Evolutionary conservation across 1,140 invertebrate genomes (phyloP).

Genomic region (Drosophila punjabiensis): DNA sequence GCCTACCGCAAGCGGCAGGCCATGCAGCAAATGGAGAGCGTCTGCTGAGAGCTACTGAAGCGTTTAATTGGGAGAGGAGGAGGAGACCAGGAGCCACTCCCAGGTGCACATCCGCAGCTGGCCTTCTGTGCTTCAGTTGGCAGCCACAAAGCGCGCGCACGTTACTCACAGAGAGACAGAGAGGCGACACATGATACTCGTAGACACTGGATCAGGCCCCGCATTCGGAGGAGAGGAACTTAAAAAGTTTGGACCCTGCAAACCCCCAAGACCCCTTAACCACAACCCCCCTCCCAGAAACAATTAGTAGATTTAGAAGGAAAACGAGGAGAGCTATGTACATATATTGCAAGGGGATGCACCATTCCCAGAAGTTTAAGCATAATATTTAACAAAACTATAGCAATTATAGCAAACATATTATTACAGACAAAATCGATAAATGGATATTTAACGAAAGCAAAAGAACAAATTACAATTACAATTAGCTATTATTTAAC

Average conservation of each 20-base stretch:
- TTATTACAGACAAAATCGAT: slow-evolving; percentile 62
- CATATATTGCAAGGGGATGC: slow-evolving; percentile 30
- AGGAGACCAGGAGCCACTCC: slow-evolving; percentile 1
- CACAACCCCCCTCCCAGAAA: slow-evolving; percentile 29
- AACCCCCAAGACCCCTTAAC: slow-evolving; percentile 5
- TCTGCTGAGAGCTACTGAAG: slow-evolving; percentile 87
- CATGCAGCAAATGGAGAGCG: slow-evolving; percentile 89
- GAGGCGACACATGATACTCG: slow-evolving; percentile 21
- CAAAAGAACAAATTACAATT: slow-evolving; percentile 55
- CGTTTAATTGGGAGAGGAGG: slow-evolving; percentile 18
- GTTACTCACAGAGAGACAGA: slow-evolving; percentile 1
- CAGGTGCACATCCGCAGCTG: not conserved
- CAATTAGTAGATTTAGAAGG: slow-evolving; percentile 59
- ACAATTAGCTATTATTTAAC: slow-evolving; percentile 63
- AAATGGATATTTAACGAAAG: slow-evolving; percentile 65
- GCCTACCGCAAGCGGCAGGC: slow-evolving; percentile 95
- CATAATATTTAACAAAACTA: slow-evolving; percentile 72
- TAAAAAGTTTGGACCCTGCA: slow-evolving; percentile 58
- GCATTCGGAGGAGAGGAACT: slow-evolving; percentile 50
- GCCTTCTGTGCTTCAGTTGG: slow-evolving; percentile 14
- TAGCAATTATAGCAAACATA: slow-evolving; percentile 80
- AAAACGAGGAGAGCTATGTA: slow-evolving; percentile 26
- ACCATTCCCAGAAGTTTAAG: slow-evolving; percentile 53
- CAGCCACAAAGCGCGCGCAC: slow-evolving; percentile 8
- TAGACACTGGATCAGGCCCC: slow-evolving; percentile 30